A percentile compares a stretch with the other conserved stretches of the same genome.
Conservation (phyloP, 2,113 vertebrate species). For the Ptilorrhoa leucosticta region DNA sequence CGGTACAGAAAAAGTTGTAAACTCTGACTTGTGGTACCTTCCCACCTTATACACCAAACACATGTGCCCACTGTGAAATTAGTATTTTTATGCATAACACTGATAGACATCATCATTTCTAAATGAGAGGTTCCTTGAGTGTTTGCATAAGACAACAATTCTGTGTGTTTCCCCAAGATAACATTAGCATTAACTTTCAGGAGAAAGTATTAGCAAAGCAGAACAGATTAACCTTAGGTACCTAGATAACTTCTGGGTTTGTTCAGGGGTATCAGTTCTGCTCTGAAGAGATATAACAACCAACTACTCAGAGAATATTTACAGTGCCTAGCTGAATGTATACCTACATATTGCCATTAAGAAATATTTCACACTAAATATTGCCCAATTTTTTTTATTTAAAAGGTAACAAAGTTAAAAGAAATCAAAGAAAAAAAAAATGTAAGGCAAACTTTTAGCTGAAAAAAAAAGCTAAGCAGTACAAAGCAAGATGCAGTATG, state of each 20-base stretch:
- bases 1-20: not conserved
- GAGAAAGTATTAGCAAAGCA: not conserved
- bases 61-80: not conserved
- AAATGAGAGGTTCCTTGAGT: not conserved
- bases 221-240: not conserved
- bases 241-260: not conserved
- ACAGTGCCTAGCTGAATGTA: not conserved
- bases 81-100: not conserved
- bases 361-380: not conserved
- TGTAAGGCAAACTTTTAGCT: not conserved
- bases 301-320: not conserved
- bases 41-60: not conserved
- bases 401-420: not conserved
- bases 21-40: not conserved
- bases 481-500: not conserved
- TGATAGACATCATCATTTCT: not conserved
- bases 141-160: not conserved
- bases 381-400: not conserved
- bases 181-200: not conserved
- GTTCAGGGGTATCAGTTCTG: not conserved
- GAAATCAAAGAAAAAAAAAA: not conserved
- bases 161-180: not conserved
- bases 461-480: not conserved
- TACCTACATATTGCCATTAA: not conserved
- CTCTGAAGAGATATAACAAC: not conserved